These are phyloP conservation scores for Nymphalis polychloros DNA, from an alignment of 2,888 invertebrate genomes.

Conservation along the genomic window DNA sequence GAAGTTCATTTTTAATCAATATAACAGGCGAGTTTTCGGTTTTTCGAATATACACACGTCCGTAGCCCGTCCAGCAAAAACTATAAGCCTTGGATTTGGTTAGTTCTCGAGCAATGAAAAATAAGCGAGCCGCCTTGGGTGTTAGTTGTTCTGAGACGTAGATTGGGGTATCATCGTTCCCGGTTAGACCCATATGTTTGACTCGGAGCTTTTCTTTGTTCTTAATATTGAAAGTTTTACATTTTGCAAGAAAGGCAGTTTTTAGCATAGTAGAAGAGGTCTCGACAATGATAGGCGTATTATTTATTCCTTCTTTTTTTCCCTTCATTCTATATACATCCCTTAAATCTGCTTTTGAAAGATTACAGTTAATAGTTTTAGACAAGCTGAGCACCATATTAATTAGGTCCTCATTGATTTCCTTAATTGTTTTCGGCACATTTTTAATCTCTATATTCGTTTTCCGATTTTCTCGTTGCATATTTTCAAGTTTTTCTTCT, in stretches of 20 bases:
- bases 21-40: not conserved
- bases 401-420: not conserved
- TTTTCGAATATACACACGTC: not conserved
- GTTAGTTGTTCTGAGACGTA: not conserved
- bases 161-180: not conserved
- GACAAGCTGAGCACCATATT: not conserved
- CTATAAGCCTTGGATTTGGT: not conserved
- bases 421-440: not conserved
- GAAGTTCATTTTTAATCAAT: not conserved
- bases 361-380: not conserved
- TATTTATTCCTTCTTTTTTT: not conserved
- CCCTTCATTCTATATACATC: not conserved
- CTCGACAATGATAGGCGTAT: not conserved
- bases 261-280: not conserved
- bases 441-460: not conserved
- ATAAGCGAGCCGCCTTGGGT: not conserved
- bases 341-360: not conserved
- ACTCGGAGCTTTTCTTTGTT: not conserved
- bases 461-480: slow-evolving; percentile 3
- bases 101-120: not conserved
- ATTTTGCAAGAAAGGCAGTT: not conserved
- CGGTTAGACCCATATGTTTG: not conserved
- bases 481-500: not conserved
- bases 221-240: not conserved
- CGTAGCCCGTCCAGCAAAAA: not conserved